Evolutionary conservation across 2,113 vertebrate species (phyloP).

Genomic region (Syngnathus floridae): DNA sequence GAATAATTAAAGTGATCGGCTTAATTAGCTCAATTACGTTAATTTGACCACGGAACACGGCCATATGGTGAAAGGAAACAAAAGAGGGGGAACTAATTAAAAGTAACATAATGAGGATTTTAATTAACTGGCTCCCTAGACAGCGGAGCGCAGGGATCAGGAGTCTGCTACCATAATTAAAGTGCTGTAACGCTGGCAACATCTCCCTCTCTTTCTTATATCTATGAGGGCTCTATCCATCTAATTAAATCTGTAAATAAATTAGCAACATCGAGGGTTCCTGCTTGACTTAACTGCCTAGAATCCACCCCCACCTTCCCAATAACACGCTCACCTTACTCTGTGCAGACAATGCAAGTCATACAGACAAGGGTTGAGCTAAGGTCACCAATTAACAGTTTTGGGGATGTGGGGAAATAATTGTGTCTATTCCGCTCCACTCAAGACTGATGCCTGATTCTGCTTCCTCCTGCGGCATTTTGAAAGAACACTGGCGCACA

Average conservation of each 20-base stretch:
- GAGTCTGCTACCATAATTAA: conserved; percentile 78
- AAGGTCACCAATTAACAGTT: conserved; percentile 44
- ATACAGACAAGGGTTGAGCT: conserved; percentile 52
- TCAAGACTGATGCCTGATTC: conserved; percentile 18
- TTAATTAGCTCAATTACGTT: conserved; percentile 79
- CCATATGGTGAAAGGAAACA: conserved; percentile 78
- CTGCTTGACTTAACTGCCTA: conserved; percentile 72
- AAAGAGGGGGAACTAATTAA: conserved; percentile 75
- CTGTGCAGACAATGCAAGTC: conserved; percentile 40
- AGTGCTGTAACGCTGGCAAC: conserved; percentile 77
- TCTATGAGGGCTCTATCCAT: conserved; percentile 77
- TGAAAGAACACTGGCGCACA: too few relatives aligned
- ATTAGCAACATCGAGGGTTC: conserved; percentile 77
- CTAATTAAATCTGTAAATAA: conserved; percentile 84
- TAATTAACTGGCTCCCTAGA: conserved; percentile 77
- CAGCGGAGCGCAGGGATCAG: conserved; percentile 70
- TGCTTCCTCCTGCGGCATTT: too few relatives aligned
- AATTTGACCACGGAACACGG: conserved; percentile 75
- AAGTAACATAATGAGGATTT: conserved; percentile 76
- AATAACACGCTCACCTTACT: conserved; percentile 63
- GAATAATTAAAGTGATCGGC: conserved; percentile 78
- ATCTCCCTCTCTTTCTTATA: conserved; percentile 72
- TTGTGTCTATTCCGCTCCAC: conserved; percentile 8
- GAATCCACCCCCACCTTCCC: conserved; percentile 52
- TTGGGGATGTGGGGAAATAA: conserved; percentile 14